These are phyloP conservation scores for Hirtodrosophila trivittata DNA, from an alignment of 2,888 invertebrate genomes.

Conservation along the genomic window DNA sequence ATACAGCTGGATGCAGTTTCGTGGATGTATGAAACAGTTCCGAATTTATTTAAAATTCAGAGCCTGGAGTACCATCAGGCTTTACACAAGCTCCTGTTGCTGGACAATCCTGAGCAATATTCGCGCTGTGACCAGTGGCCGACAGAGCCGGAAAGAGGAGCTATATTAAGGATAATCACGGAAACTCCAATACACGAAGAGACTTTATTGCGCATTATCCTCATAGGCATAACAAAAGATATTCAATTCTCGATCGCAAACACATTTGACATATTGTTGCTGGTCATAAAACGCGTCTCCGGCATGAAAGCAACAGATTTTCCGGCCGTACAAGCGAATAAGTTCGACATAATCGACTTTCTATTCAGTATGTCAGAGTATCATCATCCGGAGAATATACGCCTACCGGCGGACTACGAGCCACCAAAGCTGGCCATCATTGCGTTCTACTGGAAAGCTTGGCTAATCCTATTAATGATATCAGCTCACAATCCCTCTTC, in stretches of 20 bases:
- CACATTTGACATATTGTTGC: constrained; percentile 93
- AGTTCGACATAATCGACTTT: constrained; percentile 93
- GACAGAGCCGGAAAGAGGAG: constrained; percentile 93
- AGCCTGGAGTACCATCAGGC: constrained; percentile 90
- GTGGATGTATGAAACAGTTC: constrained; percentile 94
- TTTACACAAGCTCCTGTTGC: constrained; percentile 90
- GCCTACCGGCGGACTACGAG: constrained; percentile 91
- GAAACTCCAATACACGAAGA: constrained; percentile 95
- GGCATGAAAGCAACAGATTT: constrained; percentile 89
- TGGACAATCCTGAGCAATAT: constrained; percentile 92
- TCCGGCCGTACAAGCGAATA: constrained; percentile 90
- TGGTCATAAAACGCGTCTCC: constrained; percentile 93
- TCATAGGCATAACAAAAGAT: constrained; percentile 90
- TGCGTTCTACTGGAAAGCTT: constrained; percentile 97
- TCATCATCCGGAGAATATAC: constrained; percentile 96
- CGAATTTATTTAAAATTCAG: constrained; percentile 89
- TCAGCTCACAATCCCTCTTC: constrained; percentile 96
- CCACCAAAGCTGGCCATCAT: constrained; percentile 95
- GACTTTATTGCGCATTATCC: constrained; percentile 91
- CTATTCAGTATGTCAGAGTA: constrained; percentile 96
- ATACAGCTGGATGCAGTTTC: constrained; percentile 94
- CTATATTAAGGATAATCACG: constrained; percentile 91
- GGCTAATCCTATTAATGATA: constrained; percentile 93
- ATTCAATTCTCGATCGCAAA: constrained; percentile 92
- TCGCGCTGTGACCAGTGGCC: constrained; percentile 95